phyloP scores from a whole-genome alignment of 2,888 invertebrate species.

The Pollenia griseotomentosa region DNA sequence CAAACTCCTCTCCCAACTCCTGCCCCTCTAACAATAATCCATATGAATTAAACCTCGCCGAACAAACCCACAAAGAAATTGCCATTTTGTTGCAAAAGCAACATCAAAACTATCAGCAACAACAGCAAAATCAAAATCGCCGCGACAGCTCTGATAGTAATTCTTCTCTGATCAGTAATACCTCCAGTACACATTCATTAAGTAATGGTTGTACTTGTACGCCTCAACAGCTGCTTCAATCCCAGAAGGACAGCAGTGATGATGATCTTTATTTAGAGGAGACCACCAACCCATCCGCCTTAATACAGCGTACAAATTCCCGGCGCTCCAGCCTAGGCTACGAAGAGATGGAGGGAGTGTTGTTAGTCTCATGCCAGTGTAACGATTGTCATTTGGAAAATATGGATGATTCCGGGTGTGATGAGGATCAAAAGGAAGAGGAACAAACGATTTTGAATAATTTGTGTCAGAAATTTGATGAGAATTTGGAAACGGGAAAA shows the following conservation, averaged over 20 bases:
- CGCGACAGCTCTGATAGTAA: slow-evolving; percentile 84
- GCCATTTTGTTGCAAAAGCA: slow-evolving; percentile 77
- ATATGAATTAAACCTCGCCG: slow-evolving; percentile 71
- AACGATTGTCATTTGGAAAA: slow-evolving; percentile 77
- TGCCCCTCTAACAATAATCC: slow-evolving; percentile 49
- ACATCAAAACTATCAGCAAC: slow-evolving; percentile 77
- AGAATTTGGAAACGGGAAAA: slow-evolving; percentile 82
- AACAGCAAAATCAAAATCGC: slow-evolving; percentile 78
- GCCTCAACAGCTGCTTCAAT: slow-evolving; percentile 72
- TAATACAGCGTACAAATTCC: slow-evolving; percentile 1
- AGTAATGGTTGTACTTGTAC: slow-evolving; percentile 80
- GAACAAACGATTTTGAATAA: slow-evolving; percentile 81
- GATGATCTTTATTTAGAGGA: slow-evolving; percentile 56
- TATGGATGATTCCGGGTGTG: slow-evolving; percentile 82
- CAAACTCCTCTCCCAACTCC: slow-evolving; percentile 28
- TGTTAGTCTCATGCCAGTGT: slow-evolving; percentile 74
- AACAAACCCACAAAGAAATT: slow-evolving; percentile 78
- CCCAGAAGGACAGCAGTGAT: slow-evolving; percentile 68
- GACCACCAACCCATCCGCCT: background rate
- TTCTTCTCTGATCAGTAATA: slow-evolving; percentile 83
- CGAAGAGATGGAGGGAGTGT: slow-evolving; percentile 30
- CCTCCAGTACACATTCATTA: slow-evolving; percentile 80
- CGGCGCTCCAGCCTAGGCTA: slow-evolving; percentile 74
- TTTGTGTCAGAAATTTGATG: slow-evolving; percentile 84
- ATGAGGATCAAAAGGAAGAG: slow-evolving; percentile 79